Evolutionary conservation across 2,113 vertebrate genomes (phyloP).

Genomic region (Dipodomys ordii): DNA sequence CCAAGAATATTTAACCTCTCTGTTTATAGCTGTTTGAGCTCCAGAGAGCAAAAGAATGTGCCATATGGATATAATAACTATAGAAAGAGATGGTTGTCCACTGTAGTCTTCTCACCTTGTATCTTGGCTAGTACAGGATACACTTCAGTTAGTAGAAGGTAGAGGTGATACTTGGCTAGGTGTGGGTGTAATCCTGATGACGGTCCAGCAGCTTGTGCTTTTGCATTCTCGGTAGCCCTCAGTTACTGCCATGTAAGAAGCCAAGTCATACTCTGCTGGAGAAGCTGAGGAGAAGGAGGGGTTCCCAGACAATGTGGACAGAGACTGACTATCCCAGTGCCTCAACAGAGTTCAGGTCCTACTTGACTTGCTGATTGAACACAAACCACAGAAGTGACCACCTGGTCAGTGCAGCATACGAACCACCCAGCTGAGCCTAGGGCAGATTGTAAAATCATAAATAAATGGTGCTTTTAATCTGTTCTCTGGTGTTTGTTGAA

Average conservation of each 20-base stretch:
- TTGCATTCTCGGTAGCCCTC: background rate
- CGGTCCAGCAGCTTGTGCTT: background rate
- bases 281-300: background rate
- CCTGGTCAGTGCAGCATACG: background rate
- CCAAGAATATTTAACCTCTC: background rate
- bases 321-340: background rate
- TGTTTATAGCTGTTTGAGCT: background rate
- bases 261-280: background rate
- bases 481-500: background rate
- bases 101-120: background rate
- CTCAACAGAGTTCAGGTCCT: background rate
- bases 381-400: background rate
- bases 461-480: constrained; percentile 36
- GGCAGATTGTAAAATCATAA: background rate
- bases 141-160: background rate
- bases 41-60: background rate
- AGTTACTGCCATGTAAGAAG: background rate
- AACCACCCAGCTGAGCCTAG: background rate
- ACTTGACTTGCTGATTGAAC: background rate
- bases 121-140: background rate
- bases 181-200: background rate
- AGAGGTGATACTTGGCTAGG: background rate
- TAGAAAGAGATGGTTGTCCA: background rate
- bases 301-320: background rate
- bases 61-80: background rate